phyloP scores from a whole-genome alignment of 1,140 invertebrate species.

The Drosophila elegans region DNA sequence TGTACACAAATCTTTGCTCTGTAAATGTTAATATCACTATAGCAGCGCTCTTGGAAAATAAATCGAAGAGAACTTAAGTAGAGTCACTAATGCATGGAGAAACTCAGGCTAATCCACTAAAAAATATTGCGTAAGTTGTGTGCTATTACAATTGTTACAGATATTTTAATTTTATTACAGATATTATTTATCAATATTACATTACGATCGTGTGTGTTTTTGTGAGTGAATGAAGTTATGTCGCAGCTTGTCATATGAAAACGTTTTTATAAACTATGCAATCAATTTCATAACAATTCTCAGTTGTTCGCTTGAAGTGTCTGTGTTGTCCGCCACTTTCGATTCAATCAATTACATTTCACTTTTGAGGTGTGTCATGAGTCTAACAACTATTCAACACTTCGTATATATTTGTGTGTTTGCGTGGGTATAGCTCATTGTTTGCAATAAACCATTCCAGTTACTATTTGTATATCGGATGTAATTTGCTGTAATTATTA shows the following conservation, averaged over 20 bases:
- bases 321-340: conserved; percentile 7
- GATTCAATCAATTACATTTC: conserved; percentile 10
- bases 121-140: conserved; percentile 33
- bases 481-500: conserved; percentile 37
- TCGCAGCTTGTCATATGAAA: conserved; percentile 52
- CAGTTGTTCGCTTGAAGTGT: conserved; percentile 30
- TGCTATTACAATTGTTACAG: conserved; percentile 40
- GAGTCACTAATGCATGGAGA: conserved; percentile 18
- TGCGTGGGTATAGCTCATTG: conserved; percentile 33
- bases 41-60: conserved; percentile 69
- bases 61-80: conserved; percentile 49
- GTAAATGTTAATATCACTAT: conserved; percentile 83
- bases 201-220: conserved; percentile 20
- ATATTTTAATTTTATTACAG: conserved; percentile 39
- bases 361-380: conserved; percentile 31
- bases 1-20: conserved; percentile 68
- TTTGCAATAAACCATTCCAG: conserved; percentile 47
- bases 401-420: conserved; percentile 57
- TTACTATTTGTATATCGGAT: conserved; percentile 40
- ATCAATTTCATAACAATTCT: conserved; percentile 72
- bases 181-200: conserved; percentile 49
- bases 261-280: conserved; percentile 70
- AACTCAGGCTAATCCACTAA: conserved; percentile 40
- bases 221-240: conserved; percentile 40
- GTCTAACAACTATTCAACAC: conserved; percentile 79